A percentile compares a stretch with the other conserved stretches of the same genome.
Conservation (phyloP, 2,113 vertebrate species). For the Equus quagga region DNA sequence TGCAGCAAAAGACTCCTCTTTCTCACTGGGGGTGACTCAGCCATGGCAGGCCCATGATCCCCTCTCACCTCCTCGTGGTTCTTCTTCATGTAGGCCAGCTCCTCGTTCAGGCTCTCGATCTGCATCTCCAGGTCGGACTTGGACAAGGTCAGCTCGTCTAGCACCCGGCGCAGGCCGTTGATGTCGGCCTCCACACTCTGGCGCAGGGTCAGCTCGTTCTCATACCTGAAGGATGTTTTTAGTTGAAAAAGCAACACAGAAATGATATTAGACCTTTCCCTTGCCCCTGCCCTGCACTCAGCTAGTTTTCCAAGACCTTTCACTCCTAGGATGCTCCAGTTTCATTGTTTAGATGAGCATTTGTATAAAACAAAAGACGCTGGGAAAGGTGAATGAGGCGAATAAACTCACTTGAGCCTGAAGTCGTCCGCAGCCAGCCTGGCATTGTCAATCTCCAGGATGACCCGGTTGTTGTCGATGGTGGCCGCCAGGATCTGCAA, state of each 20-base stretch:
- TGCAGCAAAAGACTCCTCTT: background rate
- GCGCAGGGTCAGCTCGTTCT: slow-evolving; percentile 87
- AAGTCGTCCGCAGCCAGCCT: slow-evolving; percentile 92
- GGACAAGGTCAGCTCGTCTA: slow-evolving; percentile 89
- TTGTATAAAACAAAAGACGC: background rate
- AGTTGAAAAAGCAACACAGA: background rate
- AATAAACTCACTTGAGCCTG: slow-evolving; percentile 89
- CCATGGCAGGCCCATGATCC: background rate
- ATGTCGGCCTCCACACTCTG: slow-evolving; percentile 88
- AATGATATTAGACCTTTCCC: no score
- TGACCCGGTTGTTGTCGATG: slow-evolving; percentile 85
- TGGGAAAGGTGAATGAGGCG: background rate
- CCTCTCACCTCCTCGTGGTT: slow-evolving; percentile 95
- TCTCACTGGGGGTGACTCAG: background rate
- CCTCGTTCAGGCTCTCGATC: slow-evolving; percentile 93
- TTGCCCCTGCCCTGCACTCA: background rate
- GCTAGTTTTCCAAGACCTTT: background rate
- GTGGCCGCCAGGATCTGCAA: slow-evolving; percentile 86
- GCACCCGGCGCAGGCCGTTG: slow-evolving; percentile 87
- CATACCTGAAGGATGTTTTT: slow-evolving; percentile 82
- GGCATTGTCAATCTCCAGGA: slow-evolving; percentile 90
- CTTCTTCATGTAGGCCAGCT: slow-evolving; percentile 97
- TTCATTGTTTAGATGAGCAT: background rate
- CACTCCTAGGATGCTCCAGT: background rate
- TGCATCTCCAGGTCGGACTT: slow-evolving; percentile 88